Base-by-base conservation (phyloP, 2,113 vertebrate genomes). In the Ailurus styani region DNA sequence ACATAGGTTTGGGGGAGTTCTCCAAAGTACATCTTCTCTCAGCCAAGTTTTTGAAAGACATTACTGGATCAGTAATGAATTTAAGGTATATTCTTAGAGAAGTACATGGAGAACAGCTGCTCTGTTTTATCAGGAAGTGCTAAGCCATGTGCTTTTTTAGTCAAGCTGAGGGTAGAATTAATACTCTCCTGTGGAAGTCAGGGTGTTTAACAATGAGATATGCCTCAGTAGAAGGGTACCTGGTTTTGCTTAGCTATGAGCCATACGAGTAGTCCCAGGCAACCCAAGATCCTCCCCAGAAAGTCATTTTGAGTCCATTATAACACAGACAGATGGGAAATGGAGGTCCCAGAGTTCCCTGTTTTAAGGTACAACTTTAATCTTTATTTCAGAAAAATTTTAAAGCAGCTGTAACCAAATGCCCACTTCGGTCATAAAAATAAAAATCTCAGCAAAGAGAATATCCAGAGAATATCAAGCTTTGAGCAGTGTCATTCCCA, bases 331-430 rank as follows among this genome's bases (percentile, higher is more conserved):
- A 96, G 54, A 95, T 90, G 90, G 92, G 97, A 97, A 96, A 89
- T 82, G 31, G 75, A 83, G 31, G 87, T 70, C 90, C 94, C 93
- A 87, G 34, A 85, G 68, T 79, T 87, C 96, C 87, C 62, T 96
- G 79, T 96, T 96, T 96, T 97, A 97, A 96, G 70, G 55, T 25
- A 47, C 64, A 79, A 86, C 83, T 97, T 98, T 96, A 96, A 96
- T 97, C 79, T 96, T 97, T 85, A 95, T 91, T 78, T 97, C 87
- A 95, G 85, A 97, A 96, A 96, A 97, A 95, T 86, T 96, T 97
- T 97, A 94, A 96, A 95, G 90, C 87, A 55, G 87, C 87, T 93
- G 52, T 97, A 97, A 97, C 95, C 75, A 94, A 97, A 95, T 93
- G 66, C 95, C 68, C 92, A 94, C 55, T 90, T 94, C 85, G 95